These are phyloP conservation scores for Lepas anatifera DNA, from an alignment of 2,888 invertebrate species.

Conservation along the genomic window DNA sequence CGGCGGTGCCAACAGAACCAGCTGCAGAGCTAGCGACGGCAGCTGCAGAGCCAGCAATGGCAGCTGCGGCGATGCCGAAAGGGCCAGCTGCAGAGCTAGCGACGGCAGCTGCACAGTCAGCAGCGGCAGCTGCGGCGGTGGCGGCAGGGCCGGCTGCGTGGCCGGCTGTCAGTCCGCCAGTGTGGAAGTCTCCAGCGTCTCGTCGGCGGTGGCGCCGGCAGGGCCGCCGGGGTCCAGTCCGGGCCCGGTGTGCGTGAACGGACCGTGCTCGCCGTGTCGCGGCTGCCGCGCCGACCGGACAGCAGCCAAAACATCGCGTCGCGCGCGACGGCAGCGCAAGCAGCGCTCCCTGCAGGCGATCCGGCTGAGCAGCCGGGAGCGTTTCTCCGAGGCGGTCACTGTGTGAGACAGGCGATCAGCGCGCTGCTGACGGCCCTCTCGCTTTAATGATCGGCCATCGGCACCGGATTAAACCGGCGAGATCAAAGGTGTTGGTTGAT, in stretches of 20 bases:
- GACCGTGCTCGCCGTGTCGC: background rate
- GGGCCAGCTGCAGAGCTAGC: background rate
- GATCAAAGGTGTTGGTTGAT: no score
- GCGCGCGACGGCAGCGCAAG: background rate
- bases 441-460: no score
- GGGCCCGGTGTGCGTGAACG: background rate
- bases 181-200: no score
- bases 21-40: background rate
- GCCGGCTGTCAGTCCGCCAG: background rate
- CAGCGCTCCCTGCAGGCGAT: background rate
- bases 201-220: background rate
- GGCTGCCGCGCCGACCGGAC: background rate
- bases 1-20: background rate
- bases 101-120: background rate
- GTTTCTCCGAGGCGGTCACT: background rate
- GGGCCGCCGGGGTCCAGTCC: background rate
- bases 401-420: background rate
- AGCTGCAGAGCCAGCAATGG: background rate
- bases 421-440: no score
- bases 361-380: background rate
- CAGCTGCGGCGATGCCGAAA: background rate
- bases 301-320: background rate
- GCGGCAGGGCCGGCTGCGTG: background rate
- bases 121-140: background rate
- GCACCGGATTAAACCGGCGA: no score